A percentile compares a stretch with the other conserved stretches of the same genome.
Conservation (phyloP, 2,113 vertebrate species). For the Felis chaus region DNA sequence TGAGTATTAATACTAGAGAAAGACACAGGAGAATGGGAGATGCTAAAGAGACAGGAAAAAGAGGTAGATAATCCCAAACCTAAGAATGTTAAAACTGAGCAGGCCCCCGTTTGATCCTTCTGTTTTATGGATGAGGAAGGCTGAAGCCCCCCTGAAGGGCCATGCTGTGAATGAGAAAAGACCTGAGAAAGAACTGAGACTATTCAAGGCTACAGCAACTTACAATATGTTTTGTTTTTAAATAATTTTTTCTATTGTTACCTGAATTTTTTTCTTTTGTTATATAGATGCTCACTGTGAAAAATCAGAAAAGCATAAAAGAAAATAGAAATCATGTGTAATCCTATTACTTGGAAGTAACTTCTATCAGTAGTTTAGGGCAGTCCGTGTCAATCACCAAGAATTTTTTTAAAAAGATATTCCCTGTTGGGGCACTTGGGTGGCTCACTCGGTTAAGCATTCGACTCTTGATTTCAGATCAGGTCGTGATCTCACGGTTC, state of each 20-base stretch:
- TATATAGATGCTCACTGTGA: neutral
- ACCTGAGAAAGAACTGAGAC: neutral
- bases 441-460: too few species aligned
- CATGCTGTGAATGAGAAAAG: neutral
- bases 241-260: neutral
- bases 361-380: constrained; percentile 8
- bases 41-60: neutral
- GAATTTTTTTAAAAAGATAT: neutral
- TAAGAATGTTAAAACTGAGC: neutral
- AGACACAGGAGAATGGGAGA: neutral
- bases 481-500: too few species aligned
- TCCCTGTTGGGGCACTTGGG: neutral
- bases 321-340: neutral
- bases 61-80: neutral
- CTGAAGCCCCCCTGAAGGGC: neutral
- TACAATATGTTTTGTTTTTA: neutral
- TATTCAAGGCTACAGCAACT: neutral
- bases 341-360: constrained; percentile 33
- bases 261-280: neutral
- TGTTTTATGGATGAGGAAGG: neutral
- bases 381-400: constrained; percentile 43
- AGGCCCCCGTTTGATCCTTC: neutral
- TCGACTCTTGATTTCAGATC: too few species aligned
- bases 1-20: neutral
- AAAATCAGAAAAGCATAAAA: constrained; percentile 37